Percentiles rank a stretch among this genome's conserved stretches.
phyloP scores from a whole-genome alignment of 1,140 invertebrate genomes.

The Heterodera carotae region DNA sequence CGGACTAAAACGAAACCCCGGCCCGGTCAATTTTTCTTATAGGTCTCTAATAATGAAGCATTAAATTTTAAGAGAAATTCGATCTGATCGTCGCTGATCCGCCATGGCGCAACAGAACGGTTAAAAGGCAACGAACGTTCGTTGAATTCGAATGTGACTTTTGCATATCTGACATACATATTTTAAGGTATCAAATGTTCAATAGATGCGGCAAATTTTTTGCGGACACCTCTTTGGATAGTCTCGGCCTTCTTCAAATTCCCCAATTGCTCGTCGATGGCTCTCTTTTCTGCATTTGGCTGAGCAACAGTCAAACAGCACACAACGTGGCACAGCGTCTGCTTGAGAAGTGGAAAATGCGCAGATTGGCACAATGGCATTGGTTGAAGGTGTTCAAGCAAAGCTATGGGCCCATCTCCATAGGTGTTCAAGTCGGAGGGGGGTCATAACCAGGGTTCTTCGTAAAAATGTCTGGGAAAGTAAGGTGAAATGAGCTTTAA shows the following conservation, averaged over 20 bases:
- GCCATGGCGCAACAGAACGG: slow-evolving; percentile 84
- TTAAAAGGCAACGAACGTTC: slow-evolving; percentile 73
- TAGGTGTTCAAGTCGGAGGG: too few relatives aligned
- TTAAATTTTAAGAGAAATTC: slow-evolving; percentile 71
- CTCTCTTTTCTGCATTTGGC: slow-evolving; percentile 50
- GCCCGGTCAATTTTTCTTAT: background rate
- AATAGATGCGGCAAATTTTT: background rate
- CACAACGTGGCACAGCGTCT: slow-evolving; percentile 75
- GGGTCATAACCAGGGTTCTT: too few relatives aligned
- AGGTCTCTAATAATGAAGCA: too few relatives aligned
- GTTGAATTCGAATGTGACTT: background rate
- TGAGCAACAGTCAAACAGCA: slow-evolving; percentile 46
- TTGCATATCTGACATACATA: slow-evolving; percentile 1
- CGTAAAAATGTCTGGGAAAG: too few relatives aligned
- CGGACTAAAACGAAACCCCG: too few relatives aligned
- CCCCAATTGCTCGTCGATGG: slow-evolving; percentile 19
- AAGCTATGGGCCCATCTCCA: too few relatives aligned
- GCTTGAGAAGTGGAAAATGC: slow-evolving; percentile 74
- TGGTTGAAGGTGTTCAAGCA: slow-evolving; percentile 87
- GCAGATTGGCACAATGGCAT: slow-evolving; percentile 76
- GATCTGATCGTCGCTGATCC: slow-evolving; percentile 85
- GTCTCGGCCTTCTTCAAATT: slow-evolving; percentile 29
- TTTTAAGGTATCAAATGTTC: slow-evolving; percentile 46
- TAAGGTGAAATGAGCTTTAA: too few relatives aligned
- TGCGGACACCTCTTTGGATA: slow-evolving; percentile 6